phyloP scores from a whole-genome alignment of 1,140 invertebrate species.

The Ips nitidus region DNA sequence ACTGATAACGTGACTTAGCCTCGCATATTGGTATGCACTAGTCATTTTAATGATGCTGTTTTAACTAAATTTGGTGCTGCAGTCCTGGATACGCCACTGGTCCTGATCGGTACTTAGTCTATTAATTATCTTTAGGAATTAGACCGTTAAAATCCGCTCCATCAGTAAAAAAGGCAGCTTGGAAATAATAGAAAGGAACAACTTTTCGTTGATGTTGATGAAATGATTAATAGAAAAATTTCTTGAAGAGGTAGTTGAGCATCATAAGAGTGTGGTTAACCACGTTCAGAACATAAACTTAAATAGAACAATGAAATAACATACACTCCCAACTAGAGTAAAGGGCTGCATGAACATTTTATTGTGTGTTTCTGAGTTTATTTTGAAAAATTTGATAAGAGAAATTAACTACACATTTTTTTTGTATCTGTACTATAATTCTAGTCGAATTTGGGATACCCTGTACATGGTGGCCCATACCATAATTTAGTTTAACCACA shows the following conservation, averaged over 20 bases:
- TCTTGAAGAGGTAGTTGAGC: not conserved
- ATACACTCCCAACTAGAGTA: too few species aligned
- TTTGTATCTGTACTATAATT: too few species aligned
- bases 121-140: conserved; percentile 1
- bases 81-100: conserved; percentile 1
- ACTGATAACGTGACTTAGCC: not conserved
- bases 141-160: conserved; percentile 16
- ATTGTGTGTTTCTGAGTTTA: too few species aligned
- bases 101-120: not conserved
- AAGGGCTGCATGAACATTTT: too few species aligned
- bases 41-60: not conserved
- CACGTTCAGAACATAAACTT: not conserved
- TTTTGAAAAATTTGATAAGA: too few species aligned
- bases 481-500: too few species aligned
- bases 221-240: not conserved
- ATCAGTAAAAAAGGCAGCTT: not conserved
- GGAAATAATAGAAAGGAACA: not conserved
- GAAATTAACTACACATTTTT: too few species aligned
- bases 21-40: not conserved
- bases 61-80: not conserved
- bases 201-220: not conserved
- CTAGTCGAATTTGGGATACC: too few species aligned
- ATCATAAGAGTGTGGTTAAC: not conserved
- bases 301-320: not conserved
- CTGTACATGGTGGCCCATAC: too few species aligned